Percentiles rank a stretch among this genome's conserved stretches.
These are phyloP conservation scores for Euura saliciscinereae DNA, from an alignment of 1,140 invertebrate species.

Conservation along the genomic window DNA sequence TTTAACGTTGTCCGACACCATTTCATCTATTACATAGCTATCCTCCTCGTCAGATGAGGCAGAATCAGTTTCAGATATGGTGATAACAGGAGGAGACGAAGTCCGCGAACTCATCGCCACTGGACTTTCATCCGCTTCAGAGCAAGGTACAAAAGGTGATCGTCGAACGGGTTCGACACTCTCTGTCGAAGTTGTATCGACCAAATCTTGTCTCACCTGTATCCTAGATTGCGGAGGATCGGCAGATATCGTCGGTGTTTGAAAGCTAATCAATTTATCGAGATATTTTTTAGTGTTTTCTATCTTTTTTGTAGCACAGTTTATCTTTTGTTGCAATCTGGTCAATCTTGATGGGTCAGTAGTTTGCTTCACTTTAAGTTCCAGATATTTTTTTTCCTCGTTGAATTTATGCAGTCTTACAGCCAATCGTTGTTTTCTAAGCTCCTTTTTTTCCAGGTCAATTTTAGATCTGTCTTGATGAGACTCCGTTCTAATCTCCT, in stretches of 20 bases:
- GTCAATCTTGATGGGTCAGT: background rate
- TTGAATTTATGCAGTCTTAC: background rate
- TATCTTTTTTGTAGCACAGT: background rate
- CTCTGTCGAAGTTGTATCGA: background rate
- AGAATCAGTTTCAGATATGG: background rate
- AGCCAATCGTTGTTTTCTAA: background rate
- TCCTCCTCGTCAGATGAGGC: background rate
- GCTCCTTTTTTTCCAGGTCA: background rate
- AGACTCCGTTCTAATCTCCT: background rate
- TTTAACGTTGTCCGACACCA: background rate
- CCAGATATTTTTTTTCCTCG: background rate
- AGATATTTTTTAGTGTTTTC: background rate
- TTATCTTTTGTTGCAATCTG: conserved; percentile 2
- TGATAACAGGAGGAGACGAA: background rate
- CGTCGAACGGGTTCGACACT: background rate
- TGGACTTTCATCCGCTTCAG: background rate
- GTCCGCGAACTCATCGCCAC: background rate
- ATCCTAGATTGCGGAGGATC: background rate
- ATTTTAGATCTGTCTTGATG: too few species aligned
- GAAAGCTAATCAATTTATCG: background rate
- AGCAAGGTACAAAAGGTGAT: background rate
- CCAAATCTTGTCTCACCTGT: background rate
- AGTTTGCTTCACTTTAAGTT: background rate
- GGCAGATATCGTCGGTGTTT: background rate
- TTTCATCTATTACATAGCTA: too few species aligned